Percentiles rank a stretch among this genome's conserved stretches.
Conservation (phyloP, 2,888 invertebrate genomes). For the Minunthozetes semirufus region DNA sequence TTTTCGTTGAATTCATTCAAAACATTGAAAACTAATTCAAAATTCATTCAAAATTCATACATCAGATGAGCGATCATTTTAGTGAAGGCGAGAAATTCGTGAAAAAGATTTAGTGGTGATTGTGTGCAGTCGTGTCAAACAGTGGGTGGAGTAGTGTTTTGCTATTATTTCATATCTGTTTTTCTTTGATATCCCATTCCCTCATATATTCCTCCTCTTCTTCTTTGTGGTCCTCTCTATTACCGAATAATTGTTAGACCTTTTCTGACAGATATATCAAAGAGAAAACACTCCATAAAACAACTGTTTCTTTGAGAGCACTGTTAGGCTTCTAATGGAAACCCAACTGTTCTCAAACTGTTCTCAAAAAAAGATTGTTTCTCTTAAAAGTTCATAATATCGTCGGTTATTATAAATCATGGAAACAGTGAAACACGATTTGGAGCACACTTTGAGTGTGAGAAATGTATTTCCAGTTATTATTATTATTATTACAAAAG, state of each 20-base stretch:
- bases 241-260: neutral
- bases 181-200: neutral
- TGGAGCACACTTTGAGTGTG: slow-evolving; percentile 24
- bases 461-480: neutral
- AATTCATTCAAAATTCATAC: neutral
- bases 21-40: neutral
- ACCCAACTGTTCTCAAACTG: neutral
- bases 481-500: neutral
- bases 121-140: slow-evolving; percentile 25
- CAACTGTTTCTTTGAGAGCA: neutral
- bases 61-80: neutral
- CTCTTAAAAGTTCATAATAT: neutral
- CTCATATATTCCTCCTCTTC: neutral
- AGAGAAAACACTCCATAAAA: neutral
- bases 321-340: neutral
- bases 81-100: neutral
- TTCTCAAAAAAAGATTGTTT: neutral
- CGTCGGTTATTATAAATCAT: neutral
- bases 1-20: neutral
- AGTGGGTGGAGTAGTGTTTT: slow-evolving; percentile 17
- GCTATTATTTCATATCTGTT: neutral
- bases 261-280: slow-evolving; percentile 17
- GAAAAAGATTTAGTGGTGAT: slow-evolving; percentile 10
- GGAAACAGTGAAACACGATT: slow-evolving; percentile 32
- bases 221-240: neutral